Conservation (phyloP, 2,888 invertebrate species). For the Gibbula magus region DNA sequence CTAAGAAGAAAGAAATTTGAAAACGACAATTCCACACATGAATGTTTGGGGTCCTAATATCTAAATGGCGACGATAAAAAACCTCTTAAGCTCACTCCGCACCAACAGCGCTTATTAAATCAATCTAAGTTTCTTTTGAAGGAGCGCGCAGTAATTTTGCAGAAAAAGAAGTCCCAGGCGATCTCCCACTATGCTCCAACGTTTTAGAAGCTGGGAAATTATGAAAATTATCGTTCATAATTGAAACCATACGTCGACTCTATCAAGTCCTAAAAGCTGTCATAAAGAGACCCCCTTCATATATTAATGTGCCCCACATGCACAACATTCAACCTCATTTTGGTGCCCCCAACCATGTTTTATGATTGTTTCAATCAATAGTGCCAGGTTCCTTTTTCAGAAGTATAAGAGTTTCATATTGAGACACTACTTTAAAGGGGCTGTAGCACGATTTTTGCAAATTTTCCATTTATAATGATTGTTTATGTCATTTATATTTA, state of each 20-base stretch:
- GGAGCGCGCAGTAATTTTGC: neutral
- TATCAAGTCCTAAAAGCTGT: neutral
- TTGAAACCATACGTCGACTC: neutral
- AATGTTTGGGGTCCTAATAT: neutral
- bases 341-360: neutral
- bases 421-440: no score
- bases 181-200: neutral
- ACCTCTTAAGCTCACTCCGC: neutral
- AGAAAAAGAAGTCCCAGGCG: neutral
- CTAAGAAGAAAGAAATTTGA: no score
- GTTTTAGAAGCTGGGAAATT: neutral
- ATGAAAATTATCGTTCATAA: constrained; percentile 11
- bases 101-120: neutral
- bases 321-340: neutral
- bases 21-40: no score
- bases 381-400: no score
- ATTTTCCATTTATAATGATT: no score
- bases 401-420: no score
- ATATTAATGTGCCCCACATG: neutral
- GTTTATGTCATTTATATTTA: no score
- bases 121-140: neutral
- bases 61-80: neutral
- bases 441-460: no score
- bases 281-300: neutral
- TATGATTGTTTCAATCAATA: no score